Evolutionary conservation across 2,113 vertebrate genomes (phyloP), one percentile per base, ranked within the genome.

Genomic region (Lepidothrix coronata): DNA sequence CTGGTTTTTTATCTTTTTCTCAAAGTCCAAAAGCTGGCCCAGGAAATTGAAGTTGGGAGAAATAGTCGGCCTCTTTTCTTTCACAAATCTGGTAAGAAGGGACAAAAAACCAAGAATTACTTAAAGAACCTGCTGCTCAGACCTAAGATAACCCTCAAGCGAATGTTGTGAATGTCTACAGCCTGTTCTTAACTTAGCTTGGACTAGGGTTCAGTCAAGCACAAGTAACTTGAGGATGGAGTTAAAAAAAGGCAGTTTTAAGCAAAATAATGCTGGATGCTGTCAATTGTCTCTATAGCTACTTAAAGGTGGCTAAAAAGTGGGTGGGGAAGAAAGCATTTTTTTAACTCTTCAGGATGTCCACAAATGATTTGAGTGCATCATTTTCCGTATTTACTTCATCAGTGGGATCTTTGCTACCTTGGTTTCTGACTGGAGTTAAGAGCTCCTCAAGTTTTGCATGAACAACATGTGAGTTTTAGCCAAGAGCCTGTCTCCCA

Each of bases 11-110:
- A 99, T 98, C 96, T 98, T 99, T 77, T 99, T 99, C 97, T 99
- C 99, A 17, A 99, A 99, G 96, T 99, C 99, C 91, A 99, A 96
- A 79, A 98, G 98, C 66, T 98, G 98, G 61, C 98, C 98, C 92
- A 98, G 97, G 43, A 98, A 98, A 83, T 98, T 98, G 96, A 98
- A 98, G 93, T 98, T 98, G 15, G 98, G 98, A 72, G 98, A 98
- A 93, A 98, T 98, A 39, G 98, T 98, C 9, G 98, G 98, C 82
- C 98, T 98, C 85, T 98, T 98, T 91, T 98, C 98, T 97, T 98
- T 98, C 66, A 98, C 98, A 77, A 98, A 98, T 82, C 98, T 98
- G 86, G 27, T 28, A 52, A 55, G 51, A 83, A 46, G 25, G 62
- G 63, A 41, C 68, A 86, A 59, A 77, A 55, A 73, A 49, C 2